A percentile compares a stretch with the other conserved stretches of the same genome.
Conservation (phyloP, 2,888 invertebrate genomes). For the Drosophila paranaensis region DNA sequence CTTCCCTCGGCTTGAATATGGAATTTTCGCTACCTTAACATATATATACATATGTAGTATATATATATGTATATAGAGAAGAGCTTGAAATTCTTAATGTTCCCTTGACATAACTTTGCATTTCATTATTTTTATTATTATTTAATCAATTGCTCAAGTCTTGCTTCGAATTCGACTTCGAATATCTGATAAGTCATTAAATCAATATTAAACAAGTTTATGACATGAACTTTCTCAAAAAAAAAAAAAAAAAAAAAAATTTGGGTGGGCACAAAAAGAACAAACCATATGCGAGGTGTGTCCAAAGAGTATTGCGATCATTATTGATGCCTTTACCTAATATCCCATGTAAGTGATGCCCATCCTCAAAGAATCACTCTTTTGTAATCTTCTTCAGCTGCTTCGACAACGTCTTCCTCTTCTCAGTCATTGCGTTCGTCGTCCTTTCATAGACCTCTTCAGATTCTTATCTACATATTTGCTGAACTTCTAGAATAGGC, state of each 20-base stretch:
- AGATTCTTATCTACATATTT: no score
- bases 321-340: no score
- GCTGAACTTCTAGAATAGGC: no score
- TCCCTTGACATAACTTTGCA: constrained; percentile 16
- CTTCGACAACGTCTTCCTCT: no score
- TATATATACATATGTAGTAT: neutral
- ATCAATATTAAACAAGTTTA: constrained; percentile 29
- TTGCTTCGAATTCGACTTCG: neutral
- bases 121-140: neutral
- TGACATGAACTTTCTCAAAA: constrained; percentile 6
- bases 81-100: constrained; percentile 13
- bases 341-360: no score
- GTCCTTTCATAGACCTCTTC: no score
- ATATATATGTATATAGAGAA: neutral
- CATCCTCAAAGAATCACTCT: no score
- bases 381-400: no score
- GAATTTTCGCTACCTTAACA: neutral
- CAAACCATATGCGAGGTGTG: neutral
- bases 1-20: neutral
- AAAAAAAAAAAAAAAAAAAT: neutral
- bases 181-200: constrained; percentile 32
- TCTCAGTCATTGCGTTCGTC: no score
- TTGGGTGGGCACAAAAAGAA: neutral
- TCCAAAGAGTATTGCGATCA: neutral
- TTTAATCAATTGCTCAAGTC: constrained; percentile 29